Base-by-base conservation (phyloP, 2,797 vertebrate species). In the Agapornis canus region DNA sequence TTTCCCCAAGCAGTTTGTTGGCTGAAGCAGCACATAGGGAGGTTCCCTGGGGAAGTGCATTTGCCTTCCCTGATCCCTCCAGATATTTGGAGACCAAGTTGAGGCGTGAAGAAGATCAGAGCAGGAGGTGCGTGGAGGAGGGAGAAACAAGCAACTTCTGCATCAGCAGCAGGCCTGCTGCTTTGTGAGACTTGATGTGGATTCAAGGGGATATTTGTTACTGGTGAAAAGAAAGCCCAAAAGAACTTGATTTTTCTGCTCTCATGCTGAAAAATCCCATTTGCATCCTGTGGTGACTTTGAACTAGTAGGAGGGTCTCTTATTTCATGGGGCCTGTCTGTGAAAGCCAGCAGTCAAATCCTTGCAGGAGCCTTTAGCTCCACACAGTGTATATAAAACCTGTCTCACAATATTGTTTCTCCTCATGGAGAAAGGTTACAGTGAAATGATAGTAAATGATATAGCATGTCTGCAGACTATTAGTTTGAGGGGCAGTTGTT, bases 1-100 rank as follows among this genome's bases (percentile, higher is more conserved):
- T 81, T 92, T 96, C 63, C 85, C 37, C 26, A 48, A 59, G 86
- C 94, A 66, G 49, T 63, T 66, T 85, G 31, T 71, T 91, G 76
- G 76, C 71, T 71, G 57, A 95, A 42, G 35, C 57, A 92, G 45
- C 0, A 0, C 0, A 0, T 71, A n/a, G 52, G 37, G 32, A 82
- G 5, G 25, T 71, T 93, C 48, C 32, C 52, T 54, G 49, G 71
- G 40, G 43, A 66, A 66, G 21, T 17, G 12, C 0, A 0, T 85
- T 80, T 11, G 2, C 57, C 71, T 83, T 88, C 39, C 43, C 13
- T 65, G 54, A 86, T 25, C 13, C 12, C 20, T 92, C 15, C 39
- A 87, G 52, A 73, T 60, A 70, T 89, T 4, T 64, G 45, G 68
- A 83, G 31, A 72, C 47, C 40, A 70, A 77, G 57, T 59, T 1